phyloP scores from a whole-genome alignment of 2,797 vertebrate genomes.

The Melopsittacus undulatus region DNA sequence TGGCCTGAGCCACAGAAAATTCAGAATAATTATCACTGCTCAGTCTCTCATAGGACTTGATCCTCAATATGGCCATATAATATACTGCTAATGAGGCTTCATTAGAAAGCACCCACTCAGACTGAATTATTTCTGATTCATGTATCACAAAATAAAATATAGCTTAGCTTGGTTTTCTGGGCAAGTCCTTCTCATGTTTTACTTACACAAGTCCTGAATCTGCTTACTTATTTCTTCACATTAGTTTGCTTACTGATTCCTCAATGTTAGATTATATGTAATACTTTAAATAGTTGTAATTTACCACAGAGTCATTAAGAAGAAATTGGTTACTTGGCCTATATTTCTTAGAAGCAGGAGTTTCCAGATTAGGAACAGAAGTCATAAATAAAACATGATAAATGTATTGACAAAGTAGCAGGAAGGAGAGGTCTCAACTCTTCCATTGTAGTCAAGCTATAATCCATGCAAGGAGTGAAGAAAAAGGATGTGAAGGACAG shows the following conservation, averaged over 20 bases:
- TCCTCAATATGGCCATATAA: background rate
- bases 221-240: background rate
- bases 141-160: background rate
- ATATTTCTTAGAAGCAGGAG: background rate
- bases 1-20: background rate
- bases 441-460: background rate
- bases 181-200: background rate
- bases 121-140: background rate
- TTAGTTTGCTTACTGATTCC: background rate
- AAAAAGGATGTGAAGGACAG: background rate
- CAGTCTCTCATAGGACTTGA: background rate
- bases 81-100: background rate
- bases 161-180: background rate
- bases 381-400: background rate
- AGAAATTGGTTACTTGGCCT: background rate
- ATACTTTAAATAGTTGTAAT: background rate
- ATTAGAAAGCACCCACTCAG: background rate
- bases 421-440: background rate
- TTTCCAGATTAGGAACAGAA: background rate
- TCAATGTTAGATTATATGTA: background rate
- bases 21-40: constrained; percentile 9
- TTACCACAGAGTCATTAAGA: background rate
- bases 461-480: background rate
- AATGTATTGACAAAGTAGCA: background rate
- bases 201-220: background rate